Evolutionary conservation across 2,113 vertebrate species (phyloP), one percentile per base, ranked within the genome.

Genomic region (Phalacrocorax carbo): DNA sequence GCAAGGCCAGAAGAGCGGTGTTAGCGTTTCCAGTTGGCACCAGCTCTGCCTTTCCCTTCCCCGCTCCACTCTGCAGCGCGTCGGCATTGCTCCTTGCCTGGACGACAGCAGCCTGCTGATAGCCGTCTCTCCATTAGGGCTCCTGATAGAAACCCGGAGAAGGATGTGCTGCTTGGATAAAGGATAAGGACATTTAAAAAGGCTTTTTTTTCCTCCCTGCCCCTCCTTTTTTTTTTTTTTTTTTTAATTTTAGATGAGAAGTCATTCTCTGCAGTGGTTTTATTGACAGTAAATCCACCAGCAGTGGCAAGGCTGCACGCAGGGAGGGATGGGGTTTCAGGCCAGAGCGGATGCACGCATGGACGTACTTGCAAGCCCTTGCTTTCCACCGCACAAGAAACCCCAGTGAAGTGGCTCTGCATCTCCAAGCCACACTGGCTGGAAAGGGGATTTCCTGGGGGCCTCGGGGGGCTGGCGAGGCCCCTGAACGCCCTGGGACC

Each of bases 191-290:
- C 71, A 0, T 58, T 70, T 3, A 3, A 15, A 46, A 89, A 75
- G 21, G 29, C 44, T 3, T 49, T 49, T 51, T 62, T 17, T 38
- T 22, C 8, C 8, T 10, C 21, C 4, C 22, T 7, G 19, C 8
- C 21, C 5, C 5, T 7, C 38, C 38, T 38, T 38, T 38, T 38
- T 38, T 38, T 38, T 38, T 38, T 38, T n/a, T 54, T 81, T 69
- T 12, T 44, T 12, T 44, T 25, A 7, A 5, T 23, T 65, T 30
- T 84, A 38, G 83, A 69, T 73, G 89, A 83, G 58, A 68, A 69
- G 49, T 68, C 68, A 2, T 87, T 70, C 76, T 83, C 89, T 34
- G 83, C 89, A 36, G 93, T 22, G 89, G 60, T 86, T 97, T 95
- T 86, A 75, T 48, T 36, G 92, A 49, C 83, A 61, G 80, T 10